Conservation (phyloP, 2,888 invertebrate species). For the Petrolisthes manimaculis region DNA sequence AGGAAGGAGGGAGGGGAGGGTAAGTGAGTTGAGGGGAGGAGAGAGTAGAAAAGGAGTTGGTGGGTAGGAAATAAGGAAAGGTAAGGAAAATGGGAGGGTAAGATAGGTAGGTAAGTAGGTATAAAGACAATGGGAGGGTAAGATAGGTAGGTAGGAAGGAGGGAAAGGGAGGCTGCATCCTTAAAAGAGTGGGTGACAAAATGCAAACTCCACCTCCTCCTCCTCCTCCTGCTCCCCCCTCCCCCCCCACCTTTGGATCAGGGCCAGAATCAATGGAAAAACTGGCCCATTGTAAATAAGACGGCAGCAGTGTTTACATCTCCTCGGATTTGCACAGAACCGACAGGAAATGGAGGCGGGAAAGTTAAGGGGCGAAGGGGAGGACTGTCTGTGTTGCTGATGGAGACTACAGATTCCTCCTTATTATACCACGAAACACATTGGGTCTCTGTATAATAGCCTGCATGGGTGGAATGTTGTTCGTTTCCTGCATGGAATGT, state of each 20-base stretch:
- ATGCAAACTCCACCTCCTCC: neutral
- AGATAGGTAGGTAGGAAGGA: neutral
- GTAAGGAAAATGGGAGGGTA: neutral
- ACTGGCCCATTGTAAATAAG: conserved; percentile 52
- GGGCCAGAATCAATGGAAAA: conserved; percentile 55
- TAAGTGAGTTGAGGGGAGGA: neutral
- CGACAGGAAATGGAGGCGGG: no score
- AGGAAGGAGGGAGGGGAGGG: neutral
- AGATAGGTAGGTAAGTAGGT: neutral
- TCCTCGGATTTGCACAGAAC: no score
- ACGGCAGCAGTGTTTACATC: conserved; percentile 40
- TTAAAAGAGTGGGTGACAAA: neutral
- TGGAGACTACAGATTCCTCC: no score
- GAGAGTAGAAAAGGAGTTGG: neutral
- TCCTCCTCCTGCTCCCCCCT: neutral
- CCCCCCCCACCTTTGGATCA: conserved; percentile 26
- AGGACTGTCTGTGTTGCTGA: neutral
- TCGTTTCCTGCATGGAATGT: neutral
- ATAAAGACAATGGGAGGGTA: neutral
- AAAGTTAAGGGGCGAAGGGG: no score
- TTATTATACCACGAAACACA: neutral
- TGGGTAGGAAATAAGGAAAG: conserved; percentile 5
- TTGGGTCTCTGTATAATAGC: neutral
- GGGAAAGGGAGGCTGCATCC: neutral
- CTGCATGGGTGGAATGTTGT: neutral